phyloP scores from a whole-genome alignment of 2,113 vertebrate species.

The Sorex araneus region DNA sequence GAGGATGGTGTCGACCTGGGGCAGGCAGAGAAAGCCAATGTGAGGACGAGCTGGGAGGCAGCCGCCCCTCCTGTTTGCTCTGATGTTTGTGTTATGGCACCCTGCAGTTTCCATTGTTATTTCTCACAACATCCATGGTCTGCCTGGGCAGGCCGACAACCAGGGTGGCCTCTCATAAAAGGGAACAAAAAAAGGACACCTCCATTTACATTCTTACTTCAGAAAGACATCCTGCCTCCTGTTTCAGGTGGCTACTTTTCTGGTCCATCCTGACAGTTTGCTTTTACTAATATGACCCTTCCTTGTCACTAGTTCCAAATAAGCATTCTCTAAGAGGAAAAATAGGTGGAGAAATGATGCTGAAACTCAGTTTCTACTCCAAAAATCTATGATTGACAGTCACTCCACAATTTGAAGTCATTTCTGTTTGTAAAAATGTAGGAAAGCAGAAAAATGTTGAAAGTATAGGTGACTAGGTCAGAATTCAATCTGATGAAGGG shows the following conservation, averaged over 20 bases:
- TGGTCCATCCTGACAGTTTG: slow-evolving; percentile 86
- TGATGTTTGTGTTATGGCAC: slow-evolving; percentile 95
- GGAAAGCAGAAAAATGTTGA: background rate
- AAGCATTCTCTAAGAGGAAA: slow-evolving; percentile 20
- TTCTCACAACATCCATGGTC: slow-evolving; percentile 93
- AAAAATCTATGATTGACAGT: background rate
- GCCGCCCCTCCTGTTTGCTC: slow-evolving; percentile 86
- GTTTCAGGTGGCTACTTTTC: slow-evolving; percentile 92
- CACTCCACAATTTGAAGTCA: background rate
- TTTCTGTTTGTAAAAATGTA: background rate
- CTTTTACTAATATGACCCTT: slow-evolving; percentile 69
- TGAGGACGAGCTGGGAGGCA: slow-evolving; percentile 53
- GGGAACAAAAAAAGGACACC: slow-evolving; percentile 78
- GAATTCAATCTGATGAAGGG: background rate
- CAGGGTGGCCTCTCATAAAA: slow-evolving; percentile 96
- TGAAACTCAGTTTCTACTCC: background rate
- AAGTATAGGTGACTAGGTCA: background rate
- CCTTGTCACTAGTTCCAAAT: background rate
- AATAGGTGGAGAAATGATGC: slow-evolving; percentile 18
- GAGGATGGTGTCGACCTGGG: slow-evolving; percentile 60
- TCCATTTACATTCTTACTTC: slow-evolving; percentile 93
- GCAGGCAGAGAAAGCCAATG: background rate
- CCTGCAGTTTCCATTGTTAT: slow-evolving; percentile 94
- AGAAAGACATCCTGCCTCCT: slow-evolving; percentile 88
- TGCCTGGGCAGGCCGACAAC: slow-evolving; percentile 90